phyloP scores from a whole-genome alignment of 2,113 vertebrate genomes.

The Brachypteracias leptosomus region DNA sequence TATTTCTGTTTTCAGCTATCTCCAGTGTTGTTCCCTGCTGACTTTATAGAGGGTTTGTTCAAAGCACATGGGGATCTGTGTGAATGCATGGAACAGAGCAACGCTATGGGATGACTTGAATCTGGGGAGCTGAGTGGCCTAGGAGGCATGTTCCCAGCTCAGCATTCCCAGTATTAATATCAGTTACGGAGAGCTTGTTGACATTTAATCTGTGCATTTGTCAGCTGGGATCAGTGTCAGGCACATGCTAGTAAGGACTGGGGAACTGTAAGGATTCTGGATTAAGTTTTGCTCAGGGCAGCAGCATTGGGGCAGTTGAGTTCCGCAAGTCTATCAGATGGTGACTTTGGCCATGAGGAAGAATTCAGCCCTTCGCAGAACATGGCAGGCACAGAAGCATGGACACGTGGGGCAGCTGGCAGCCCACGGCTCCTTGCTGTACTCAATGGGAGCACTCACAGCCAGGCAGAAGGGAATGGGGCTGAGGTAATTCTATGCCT shows the following conservation, averaged over 20 bases:
- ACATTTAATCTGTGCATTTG: background rate
- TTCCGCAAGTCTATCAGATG: background rate
- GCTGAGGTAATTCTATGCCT: background rate
- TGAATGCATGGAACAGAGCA: background rate
- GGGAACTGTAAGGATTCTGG: background rate
- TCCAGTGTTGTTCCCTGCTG: background rate
- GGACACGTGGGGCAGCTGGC: background rate
- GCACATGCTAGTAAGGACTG: background rate
- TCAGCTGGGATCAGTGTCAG: background rate
- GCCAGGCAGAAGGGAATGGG: background rate
- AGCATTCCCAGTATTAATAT: background rate
- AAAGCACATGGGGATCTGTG: background rate
- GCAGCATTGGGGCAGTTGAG: fast-evolving
- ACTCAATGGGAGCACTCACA: background rate
- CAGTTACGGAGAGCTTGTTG: background rate
- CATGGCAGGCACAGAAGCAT: background rate
- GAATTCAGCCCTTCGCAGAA: background rate
- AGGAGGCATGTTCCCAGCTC: background rate
- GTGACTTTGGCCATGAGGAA: background rate
- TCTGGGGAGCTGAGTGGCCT: fast-evolving
- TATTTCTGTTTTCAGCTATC: background rate
- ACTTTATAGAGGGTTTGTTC: background rate
- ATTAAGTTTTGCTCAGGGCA: background rate
- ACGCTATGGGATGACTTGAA: fast-evolving
- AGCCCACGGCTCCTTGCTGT: background rate